Conservation (phyloP, 53 echinoderm and acorn worm species). For the Antedon mediterranea region DNA sequence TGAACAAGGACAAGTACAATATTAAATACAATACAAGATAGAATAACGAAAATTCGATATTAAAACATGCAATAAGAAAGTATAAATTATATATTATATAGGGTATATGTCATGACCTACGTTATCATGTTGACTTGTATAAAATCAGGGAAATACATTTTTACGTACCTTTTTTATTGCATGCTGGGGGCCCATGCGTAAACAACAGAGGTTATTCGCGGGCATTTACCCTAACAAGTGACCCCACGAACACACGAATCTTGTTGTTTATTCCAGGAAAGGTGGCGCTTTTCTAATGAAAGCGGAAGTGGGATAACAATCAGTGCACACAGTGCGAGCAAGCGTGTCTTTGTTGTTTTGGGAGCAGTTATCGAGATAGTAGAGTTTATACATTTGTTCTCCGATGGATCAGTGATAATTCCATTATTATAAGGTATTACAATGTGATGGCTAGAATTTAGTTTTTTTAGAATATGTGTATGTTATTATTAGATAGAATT, state of each 20-base stretch:
- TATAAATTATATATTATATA: no score
- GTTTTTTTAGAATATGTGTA: background rate
- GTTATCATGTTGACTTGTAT: no score
- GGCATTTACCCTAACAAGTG: background rate
- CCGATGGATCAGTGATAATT: background rate
- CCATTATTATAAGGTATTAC: background rate
- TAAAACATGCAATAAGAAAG: no score
- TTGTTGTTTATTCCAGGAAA: background rate
- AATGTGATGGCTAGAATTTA: background rate
- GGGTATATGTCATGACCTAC: no score
- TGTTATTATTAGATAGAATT: background rate
- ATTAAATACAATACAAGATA: no score
- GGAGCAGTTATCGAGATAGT: background rate
- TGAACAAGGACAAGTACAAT: no score
- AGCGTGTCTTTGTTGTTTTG: conserved; percentile 1
- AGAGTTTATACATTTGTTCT: background rate
- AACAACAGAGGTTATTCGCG: background rate
- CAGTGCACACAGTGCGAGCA: background rate
- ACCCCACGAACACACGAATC: background rate
- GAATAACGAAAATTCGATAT: no score
- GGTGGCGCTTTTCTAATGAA: background rate
- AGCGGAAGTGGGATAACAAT: conserved; percentile 1
- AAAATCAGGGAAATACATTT: no score
- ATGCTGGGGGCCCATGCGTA: background rate
- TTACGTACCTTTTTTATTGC: no score